phyloP scores from a whole-genome alignment of 2,113 vertebrate genomes.

The Patagioenas fasciata region DNA sequence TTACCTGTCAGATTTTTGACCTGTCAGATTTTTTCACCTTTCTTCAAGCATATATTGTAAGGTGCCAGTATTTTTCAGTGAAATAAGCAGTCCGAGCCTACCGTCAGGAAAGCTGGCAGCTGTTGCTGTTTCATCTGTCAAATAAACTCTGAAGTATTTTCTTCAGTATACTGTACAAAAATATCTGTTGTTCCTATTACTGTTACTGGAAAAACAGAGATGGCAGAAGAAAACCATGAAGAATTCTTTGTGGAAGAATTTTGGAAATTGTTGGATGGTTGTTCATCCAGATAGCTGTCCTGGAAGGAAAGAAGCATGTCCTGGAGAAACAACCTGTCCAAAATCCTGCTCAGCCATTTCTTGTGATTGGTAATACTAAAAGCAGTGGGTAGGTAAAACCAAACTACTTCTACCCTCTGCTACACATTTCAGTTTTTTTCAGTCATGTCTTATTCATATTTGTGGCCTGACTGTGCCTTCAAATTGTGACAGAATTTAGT shows the following conservation, averaged over 20 bases:
- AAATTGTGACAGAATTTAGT: neutral
- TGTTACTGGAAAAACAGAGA: neutral
- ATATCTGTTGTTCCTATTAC: neutral
- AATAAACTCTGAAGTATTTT: conserved; percentile 9
- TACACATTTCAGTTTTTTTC: neutral
- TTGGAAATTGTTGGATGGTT: neutral
- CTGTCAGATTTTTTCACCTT: neutral
- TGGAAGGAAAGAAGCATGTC: neutral
- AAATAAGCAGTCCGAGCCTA: neutral
- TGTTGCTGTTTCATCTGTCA: neutral
- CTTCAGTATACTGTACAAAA: neutral
- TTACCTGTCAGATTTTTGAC: too few species aligned
- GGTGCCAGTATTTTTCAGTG: neutral
- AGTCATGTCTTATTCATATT: neutral
- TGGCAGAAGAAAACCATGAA: neutral
- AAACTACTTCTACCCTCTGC: neutral
- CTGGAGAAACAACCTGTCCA: neutral
- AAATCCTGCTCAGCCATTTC: neutral
- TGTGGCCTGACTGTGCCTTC: neutral
- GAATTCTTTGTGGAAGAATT: neutral
- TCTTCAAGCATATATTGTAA: neutral
- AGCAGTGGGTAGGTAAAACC: neutral
- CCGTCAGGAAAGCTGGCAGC: neutral
- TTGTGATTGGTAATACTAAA: neutral
- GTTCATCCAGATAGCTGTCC: neutral